Conservation (phyloP, 2,888 invertebrate genomes). For the Chirona hameri region DNA sequence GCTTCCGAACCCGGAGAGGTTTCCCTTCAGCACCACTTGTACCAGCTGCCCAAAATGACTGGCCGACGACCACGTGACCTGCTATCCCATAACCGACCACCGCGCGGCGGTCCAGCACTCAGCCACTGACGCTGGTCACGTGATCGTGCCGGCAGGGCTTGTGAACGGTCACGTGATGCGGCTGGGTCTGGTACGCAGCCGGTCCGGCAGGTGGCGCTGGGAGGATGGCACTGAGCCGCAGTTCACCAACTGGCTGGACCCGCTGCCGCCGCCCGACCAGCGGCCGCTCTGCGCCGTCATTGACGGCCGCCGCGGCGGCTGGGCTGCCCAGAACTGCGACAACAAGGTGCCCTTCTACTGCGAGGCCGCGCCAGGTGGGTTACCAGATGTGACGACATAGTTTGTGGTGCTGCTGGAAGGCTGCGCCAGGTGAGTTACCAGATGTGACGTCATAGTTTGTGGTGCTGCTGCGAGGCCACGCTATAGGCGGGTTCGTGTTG, state of each 20-base stretch:
- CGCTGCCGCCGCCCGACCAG: slow-evolving; percentile 22
- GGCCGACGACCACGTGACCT: too few relatives aligned
- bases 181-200: slow-evolving; percentile 29
- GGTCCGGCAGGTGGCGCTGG: slow-evolving; percentile 26
- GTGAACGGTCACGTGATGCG: not conserved
- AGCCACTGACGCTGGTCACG: not conserved
- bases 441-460: too few relatives aligned
- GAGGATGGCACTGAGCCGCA: slow-evolving; percentile 29
- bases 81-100: too few relatives aligned
- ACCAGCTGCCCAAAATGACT: too few relatives aligned
- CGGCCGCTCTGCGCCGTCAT: not conserved
- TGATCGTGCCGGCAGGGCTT: slow-evolving; percentile 29
- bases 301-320: not conserved
- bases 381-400: not conserved
- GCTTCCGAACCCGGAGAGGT: too few relatives aligned
- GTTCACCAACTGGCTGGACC: slow-evolving; percentile 32
- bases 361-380: not conserved
- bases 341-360: slow-evolving; percentile 3
- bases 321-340: not conserved
- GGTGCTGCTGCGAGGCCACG: too few relatives aligned
- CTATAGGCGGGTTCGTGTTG: too few relatives aligned
- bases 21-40: too few relatives aligned
- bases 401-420: too few relatives aligned
- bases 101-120: too few relatives aligned
- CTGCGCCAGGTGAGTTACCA: not conserved